phyloP scores from a whole-genome alignment of 2,797 vertebrate species.

The Poeciliopsis turneri region DNA sequence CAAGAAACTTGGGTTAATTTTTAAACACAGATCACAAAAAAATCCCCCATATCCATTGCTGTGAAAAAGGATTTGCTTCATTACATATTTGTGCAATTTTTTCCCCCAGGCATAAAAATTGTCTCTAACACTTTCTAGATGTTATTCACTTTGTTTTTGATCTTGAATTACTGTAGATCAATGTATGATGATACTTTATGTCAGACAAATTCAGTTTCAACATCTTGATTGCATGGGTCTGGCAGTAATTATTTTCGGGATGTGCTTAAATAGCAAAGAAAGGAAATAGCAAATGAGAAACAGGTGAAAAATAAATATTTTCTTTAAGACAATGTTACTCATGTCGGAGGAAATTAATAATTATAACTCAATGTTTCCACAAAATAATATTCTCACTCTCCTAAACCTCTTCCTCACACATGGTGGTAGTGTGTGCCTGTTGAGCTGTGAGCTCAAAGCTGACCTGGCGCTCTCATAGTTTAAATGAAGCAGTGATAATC shows the following conservation, averaged over 20 bases:
- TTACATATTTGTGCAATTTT: not conserved
- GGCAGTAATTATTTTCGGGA: not conserved
- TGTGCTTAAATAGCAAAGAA: not conserved
- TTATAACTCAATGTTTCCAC: not conserved
- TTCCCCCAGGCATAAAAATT: not conserved
- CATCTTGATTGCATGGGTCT: not conserved
- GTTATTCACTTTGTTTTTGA: not conserved
- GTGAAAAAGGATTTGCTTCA: constrained; percentile 1
- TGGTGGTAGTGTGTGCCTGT: constrained; percentile 7
- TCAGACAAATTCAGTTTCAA: not conserved
- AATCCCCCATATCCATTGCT: not conserved
- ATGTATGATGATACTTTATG: not conserved
- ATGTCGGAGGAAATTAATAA: not conserved
- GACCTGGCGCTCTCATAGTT: constrained; percentile 9
- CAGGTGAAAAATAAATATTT: constrained; percentile 14
- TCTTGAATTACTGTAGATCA: not conserved
- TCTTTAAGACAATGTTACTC: constrained; percentile 18
- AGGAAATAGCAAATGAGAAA: constrained; percentile 17
- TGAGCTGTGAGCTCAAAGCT: constrained; percentile 20
- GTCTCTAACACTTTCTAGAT: not conserved
- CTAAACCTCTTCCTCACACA: constrained; percentile 22
- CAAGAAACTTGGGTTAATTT: constrained; percentile 6
- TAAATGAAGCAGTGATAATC: constrained; percentile 23
- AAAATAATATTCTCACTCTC: not conserved
- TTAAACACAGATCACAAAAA: not conserved